Conservation (phyloP, 2,888 invertebrate genomes). For the Dicyrtomina minuta region DNA sequence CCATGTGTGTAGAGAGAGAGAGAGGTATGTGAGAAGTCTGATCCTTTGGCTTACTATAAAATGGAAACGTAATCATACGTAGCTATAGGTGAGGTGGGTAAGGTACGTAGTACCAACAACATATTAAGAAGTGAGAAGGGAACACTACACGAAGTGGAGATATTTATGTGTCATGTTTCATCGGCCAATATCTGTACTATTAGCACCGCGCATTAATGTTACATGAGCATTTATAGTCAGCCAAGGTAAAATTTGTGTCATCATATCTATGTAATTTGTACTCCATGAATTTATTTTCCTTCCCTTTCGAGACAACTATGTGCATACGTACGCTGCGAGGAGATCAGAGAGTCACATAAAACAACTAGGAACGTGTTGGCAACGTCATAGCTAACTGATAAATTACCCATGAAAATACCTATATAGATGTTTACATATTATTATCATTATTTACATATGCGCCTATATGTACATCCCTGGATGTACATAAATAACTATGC, state of each 20-base stretch:
- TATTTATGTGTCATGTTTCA: conserved; percentile 1
- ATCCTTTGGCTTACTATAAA: too few species aligned
- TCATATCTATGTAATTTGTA: conserved; percentile 19
- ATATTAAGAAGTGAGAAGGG: neutral
- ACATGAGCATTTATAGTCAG: conserved; percentile 17
- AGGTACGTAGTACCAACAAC: neutral
- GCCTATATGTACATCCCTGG: too few species aligned
- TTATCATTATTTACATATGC: too few species aligned
- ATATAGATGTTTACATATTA: neutral
- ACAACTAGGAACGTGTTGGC: too few species aligned
- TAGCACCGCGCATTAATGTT: too few species aligned
- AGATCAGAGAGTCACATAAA: too few species aligned
- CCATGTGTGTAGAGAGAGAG: neutral
- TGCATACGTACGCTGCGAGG: neutral
- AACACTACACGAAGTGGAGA: neutral
- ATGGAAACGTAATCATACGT: too few species aligned
- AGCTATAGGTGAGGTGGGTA: too few species aligned
- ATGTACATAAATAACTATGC: too few species aligned
- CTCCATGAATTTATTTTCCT: neutral
- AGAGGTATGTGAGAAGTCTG: too few species aligned
- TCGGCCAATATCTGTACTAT: too few species aligned
- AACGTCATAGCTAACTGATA: neutral
- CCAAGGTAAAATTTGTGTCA: conserved; percentile 25
- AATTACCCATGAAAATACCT: neutral
- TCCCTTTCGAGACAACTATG: neutral